Evolutionary conservation across 2,888 invertebrate species (phyloP), one percentile per base, ranked within the genome.

Genomic region (Agrotis puta): DNA sequence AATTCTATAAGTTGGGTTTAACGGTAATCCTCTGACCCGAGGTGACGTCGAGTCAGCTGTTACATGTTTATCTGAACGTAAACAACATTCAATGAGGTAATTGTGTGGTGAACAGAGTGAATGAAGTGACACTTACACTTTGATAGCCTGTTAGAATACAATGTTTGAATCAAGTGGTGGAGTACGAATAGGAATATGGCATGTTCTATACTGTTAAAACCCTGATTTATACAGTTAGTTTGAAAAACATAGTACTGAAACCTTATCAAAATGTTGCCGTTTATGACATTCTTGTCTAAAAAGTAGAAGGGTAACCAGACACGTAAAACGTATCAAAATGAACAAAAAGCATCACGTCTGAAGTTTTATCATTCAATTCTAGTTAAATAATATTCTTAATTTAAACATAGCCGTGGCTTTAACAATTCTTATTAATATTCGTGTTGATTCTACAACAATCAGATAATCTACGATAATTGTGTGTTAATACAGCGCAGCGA

Each of bases 41-140:
- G 45, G 53, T 45, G 69, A 58, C 39, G 45, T 51, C 43, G 47
- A 57, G 13, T 20, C 48, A 33, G 24, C 48, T 13, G 47, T 47
- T 48, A 62, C 71, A 77, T 70, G 77, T 61, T 51, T 71, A 77
- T 47, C 70, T 43, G 27, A 14, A 64, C 64, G 47, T 77, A 64
- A 76, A 77, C 59, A 77, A 51, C 59, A 51, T 56, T 70, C 27
- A 77, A 48, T 48, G 77, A 62, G 61, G 71, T 56, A 56, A 54
- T 61, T 61, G 77, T 33, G 51, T 24, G 24, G 13, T 48, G 27
- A 58, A 58, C 45, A 57, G 48, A 53, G 48, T 0, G 48, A 58
- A 70, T 53, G 62, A 58, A 59, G 48, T 1, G 43, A 54, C 43
- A 59, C 63, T 63, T 56, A 61, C 18, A 18, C 33, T 68, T 61